Base-by-base conservation (phyloP, 1,140 invertebrate genomes). In the Aphelinus atriplicis region DNA sequence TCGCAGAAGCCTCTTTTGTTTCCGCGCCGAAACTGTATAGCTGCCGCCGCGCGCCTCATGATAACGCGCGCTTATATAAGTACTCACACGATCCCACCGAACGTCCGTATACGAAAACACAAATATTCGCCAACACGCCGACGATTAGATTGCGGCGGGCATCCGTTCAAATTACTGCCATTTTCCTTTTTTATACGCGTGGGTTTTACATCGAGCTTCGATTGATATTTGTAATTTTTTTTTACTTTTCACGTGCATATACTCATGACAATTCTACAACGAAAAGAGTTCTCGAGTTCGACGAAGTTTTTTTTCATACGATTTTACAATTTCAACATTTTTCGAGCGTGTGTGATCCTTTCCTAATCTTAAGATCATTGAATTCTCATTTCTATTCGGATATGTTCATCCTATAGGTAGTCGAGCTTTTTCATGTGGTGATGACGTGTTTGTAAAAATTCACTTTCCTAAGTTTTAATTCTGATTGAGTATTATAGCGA, bases 71-170 rank as follows among this genome's bases (percentile, higher is more conserved):
- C n/a, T 26, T 26, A 26, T 26, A 47, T 61, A 45, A 45, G 45
- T 61, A 50, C 51, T 47, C 43, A 48, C 42, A 42, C 57, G 56
- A 50, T 26, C n/a, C 56, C 10, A 2, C 45, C n/a, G 65, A 10
- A 10, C 42, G 48, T 26, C 5, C 7, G 7, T n/a, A 4, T n/a
- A 26, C 0, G 2, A 2, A 26, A n/a, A 45, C 55, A 10, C 46
- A n/a, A 58, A 58, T 68, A 58, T 68, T 68, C 3, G 43, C 51
- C 7, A 5, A 56, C 61, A 47, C 43, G 43, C 50, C 5, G 42
- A 46, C 50, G 70, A 72, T 72, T 50, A 64, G 62, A 64, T 57
- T 55, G 26, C 5, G 45, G 42, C 26, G 26, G 1, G 26, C 26
- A 26, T 26, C 26, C 26, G 26, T 26, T 26, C 26, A 26, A 26